Evolutionary conservation across 2,888 invertebrate genomes (phyloP).

Genomic region (Cancer borealis): DNA sequence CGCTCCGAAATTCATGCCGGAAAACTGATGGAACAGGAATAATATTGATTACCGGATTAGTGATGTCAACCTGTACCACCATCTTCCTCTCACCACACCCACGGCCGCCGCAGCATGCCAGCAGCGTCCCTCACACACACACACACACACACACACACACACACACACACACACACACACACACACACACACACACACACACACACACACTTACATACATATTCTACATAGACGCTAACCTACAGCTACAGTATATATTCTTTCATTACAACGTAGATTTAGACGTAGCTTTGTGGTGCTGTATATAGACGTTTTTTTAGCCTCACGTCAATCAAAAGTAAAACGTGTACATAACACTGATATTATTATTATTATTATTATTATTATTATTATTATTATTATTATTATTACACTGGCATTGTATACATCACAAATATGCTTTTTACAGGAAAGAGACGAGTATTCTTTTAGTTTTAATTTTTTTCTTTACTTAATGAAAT

Average conservation of each 20-base stretch:
- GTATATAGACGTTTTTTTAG: neutral
- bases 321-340: neutral
- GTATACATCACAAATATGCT: neutral
- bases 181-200: no score
- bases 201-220: no score
- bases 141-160: no score
- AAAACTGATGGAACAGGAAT: no score
- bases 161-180: no score
- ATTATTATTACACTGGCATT: constrained; percentile 3
- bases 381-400: neutral
- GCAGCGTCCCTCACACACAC: neutral
- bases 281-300: neutral
- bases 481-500: neutral
- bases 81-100: no score
- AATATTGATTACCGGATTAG: no score
- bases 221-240: no score
- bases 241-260: no score
- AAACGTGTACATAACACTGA: neutral
- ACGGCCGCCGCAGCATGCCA: no score
- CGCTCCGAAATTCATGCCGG: no score
- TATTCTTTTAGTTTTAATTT: neutral
- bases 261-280: neutral
- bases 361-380: constrained; percentile 1
- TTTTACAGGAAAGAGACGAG: neutral
- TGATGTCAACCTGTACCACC: no score